phyloP scores from a whole-genome alignment of 1,140 invertebrate genomes.

The Drosophila busckii region DNA sequence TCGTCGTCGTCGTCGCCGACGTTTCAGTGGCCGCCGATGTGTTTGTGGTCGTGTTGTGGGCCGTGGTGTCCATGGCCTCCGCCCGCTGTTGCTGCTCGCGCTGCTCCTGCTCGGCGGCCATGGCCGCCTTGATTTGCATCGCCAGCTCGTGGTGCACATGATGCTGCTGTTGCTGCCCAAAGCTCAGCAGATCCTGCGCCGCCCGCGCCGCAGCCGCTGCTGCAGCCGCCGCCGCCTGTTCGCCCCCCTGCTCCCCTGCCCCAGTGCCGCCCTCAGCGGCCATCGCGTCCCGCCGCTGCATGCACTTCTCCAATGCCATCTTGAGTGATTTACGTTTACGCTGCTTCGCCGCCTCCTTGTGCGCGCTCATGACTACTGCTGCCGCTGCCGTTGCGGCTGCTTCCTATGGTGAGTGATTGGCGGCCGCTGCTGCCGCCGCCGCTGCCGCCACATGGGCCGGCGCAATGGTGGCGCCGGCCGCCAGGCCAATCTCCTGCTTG shows the following conservation, averaged over 20 bases:
- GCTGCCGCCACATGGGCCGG: constrained; percentile 77
- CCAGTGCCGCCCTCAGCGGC: constrained; percentile 26
- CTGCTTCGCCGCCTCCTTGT: constrained; percentile 73
- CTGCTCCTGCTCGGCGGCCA: constrained; percentile 57
- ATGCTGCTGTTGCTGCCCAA: constrained; percentile 44
- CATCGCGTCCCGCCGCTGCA: constrained; percentile 71
- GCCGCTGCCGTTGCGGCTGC: constrained; percentile 78
- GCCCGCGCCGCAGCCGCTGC: not conserved
- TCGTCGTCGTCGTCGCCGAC: constrained; percentile 15
- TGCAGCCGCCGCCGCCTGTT: constrained; percentile 18
- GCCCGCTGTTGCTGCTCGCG: constrained; percentile 17
- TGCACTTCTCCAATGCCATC: constrained; percentile 78
- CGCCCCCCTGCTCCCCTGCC: constrained; percentile 8
- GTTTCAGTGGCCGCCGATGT: constrained; percentile 11
- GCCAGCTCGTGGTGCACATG: constrained; percentile 47
- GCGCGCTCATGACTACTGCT: constrained; percentile 78
- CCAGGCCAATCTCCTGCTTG: constrained; percentile 86
- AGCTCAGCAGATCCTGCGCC: constrained; percentile 32
- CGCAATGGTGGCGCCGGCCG: constrained; percentile 80
- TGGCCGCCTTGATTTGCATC: constrained; percentile 54
- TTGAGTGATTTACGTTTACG: constrained; percentile 78
- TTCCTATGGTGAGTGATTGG: constrained; percentile 82
- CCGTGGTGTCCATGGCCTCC: constrained; percentile 49
- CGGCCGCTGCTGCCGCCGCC: constrained; percentile 64
- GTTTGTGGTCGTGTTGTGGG: constrained; percentile 42